These are phyloP conservation scores for Hecatera dysodea DNA, from an alignment of 2,888 invertebrate genomes.

Conservation along the genomic window DNA sequence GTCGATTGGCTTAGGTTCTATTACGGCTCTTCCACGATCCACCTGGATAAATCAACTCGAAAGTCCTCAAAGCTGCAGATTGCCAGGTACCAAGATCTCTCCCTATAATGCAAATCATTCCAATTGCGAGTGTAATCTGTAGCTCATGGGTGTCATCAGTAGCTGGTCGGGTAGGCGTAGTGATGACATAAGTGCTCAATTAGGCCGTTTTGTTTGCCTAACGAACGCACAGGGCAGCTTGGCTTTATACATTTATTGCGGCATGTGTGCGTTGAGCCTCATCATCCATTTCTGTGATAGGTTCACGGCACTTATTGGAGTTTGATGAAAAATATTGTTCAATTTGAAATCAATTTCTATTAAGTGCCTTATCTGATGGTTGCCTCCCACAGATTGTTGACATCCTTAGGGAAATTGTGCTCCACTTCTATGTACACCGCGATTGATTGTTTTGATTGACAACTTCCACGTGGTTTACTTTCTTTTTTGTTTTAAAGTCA, in stretches of 20 bases:
- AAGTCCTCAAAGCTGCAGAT: slow-evolving; percentile 63
- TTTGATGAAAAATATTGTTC: slow-evolving; percentile 25
- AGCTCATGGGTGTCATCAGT: slow-evolving; percentile 36
- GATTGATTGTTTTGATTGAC: slow-evolving; percentile 51
- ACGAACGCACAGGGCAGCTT: slow-evolving; percentile 60
- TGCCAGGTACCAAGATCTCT: slow-evolving; percentile 44
- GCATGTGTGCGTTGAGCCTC: slow-evolving; percentile 35
- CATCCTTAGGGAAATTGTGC: slow-evolving; percentile 54
- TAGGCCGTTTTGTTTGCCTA: slow-evolving; percentile 73
- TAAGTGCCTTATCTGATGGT: slow-evolving; percentile 40
- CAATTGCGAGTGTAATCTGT: slow-evolving; percentile 22
- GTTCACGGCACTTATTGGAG: background rate
- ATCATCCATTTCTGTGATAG: slow-evolving; percentile 15
- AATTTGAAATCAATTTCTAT: slow-evolving; percentile 50
- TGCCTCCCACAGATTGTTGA: slow-evolving; percentile 40
- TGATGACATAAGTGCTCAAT: slow-evolving; percentile 75
- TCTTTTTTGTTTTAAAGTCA: slow-evolving; percentile 27
- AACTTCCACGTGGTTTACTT: slow-evolving; percentile 44
- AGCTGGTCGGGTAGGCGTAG: slow-evolving; percentile 55
- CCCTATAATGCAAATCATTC: slow-evolving; percentile 25
- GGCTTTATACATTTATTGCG: slow-evolving; percentile 60
- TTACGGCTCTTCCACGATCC: slow-evolving; percentile 43
- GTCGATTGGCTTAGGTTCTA: slow-evolving; percentile 23
- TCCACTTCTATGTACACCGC: slow-evolving; percentile 33
- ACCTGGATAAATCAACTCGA: slow-evolving; percentile 66